These are phyloP conservation scores for Plecturocebus donacophilus DNA, from an alignment of 2,113 vertebrate species.

Conservation along the genomic window DNA sequence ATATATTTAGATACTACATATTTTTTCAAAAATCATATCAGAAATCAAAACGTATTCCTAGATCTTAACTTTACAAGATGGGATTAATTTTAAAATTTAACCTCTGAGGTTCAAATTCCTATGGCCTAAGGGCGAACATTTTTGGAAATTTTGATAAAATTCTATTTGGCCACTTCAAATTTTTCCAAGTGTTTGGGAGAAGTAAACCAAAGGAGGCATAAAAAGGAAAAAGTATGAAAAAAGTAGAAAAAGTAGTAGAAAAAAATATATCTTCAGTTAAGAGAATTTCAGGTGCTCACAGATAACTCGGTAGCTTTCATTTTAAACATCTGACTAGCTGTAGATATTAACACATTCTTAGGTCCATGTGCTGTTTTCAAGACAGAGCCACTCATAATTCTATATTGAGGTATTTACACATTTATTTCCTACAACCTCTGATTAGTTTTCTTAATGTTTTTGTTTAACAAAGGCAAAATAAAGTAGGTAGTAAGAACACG, in stretches of 20 bases:
- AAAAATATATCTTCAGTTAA: slow-evolving; percentile 28
- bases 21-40: slow-evolving; percentile 7
- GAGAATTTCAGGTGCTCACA: neutral
- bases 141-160: slow-evolving; percentile 51
- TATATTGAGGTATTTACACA: neutral
- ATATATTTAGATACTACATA: neutral
- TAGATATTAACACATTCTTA: neutral
- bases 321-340: neutral
- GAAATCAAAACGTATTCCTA: slow-evolving; percentile 8
- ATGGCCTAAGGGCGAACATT: neutral
- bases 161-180: slow-evolving; percentile 50
- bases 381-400: neutral
- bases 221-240: no score
- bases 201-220: neutral
- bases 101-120: slow-evolving; percentile 54
- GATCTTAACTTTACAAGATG: slow-evolving; percentile 27
- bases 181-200: slow-evolving; percentile 2
- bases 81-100: slow-evolving; percentile 48
- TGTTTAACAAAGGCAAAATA: neutral
- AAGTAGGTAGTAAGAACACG: neutral
- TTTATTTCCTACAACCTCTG: neutral
- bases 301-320: slow-evolving; percentile 1
- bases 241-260: neutral
- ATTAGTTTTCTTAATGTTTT: neutral
- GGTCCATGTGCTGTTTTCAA: neutral